These are phyloP conservation scores for Anguilla pacifica DNA, from an alignment of 2,797 vertebrate species.

Conservation along the genomic window DNA sequence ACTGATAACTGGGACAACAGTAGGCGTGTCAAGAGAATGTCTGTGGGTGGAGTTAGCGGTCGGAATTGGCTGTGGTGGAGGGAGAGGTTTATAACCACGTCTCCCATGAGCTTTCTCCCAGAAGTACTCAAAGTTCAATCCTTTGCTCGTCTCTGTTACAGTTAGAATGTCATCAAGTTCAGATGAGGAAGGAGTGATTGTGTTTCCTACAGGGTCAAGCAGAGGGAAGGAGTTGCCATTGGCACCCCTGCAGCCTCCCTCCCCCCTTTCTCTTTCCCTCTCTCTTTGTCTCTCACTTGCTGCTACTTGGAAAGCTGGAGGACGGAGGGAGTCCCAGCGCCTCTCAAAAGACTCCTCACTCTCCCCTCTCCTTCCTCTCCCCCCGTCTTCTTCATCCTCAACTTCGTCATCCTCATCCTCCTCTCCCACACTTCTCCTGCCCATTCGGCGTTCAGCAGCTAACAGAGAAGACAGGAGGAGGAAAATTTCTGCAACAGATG, in stretches of 20 bases:
- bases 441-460: slow-evolving; percentile 73
- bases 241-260: slow-evolving; percentile 54
- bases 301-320: slow-evolving; percentile 70
- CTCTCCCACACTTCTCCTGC: slow-evolving; percentile 69
- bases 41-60: slow-evolving; percentile 78
- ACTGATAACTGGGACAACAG: slow-evolving; percentile 90
- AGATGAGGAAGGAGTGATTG: slow-evolving; percentile 72
- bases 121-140: slow-evolving; percentile 92
- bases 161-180: slow-evolving; percentile 91
- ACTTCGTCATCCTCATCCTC: slow-evolving; percentile 78
- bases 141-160: slow-evolving; percentile 90
- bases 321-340: slow-evolving; percentile 84
- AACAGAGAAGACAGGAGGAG: slow-evolving; percentile 89
- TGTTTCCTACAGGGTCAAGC: slow-evolving; percentile 78
- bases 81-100: slow-evolving; percentile 80
- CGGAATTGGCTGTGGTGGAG: slow-evolving; percentile 76
- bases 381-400: slow-evolving; percentile 70
- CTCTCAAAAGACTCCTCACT: slow-evolving; percentile 84
- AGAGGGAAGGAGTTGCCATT: slow-evolving; percentile 79
- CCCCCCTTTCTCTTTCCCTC: slow-evolving; percentile 67
- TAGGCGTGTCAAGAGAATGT: slow-evolving; percentile 85
- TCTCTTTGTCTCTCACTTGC: slow-evolving; percentile 74
- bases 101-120: slow-evolving; percentile 90
- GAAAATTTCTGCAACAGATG: slow-evolving; percentile 85
- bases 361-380: slow-evolving; percentile 73